phyloP scores from a whole-genome alignment of 1,140 invertebrate genomes.

The Hestina assimilis region DNA sequence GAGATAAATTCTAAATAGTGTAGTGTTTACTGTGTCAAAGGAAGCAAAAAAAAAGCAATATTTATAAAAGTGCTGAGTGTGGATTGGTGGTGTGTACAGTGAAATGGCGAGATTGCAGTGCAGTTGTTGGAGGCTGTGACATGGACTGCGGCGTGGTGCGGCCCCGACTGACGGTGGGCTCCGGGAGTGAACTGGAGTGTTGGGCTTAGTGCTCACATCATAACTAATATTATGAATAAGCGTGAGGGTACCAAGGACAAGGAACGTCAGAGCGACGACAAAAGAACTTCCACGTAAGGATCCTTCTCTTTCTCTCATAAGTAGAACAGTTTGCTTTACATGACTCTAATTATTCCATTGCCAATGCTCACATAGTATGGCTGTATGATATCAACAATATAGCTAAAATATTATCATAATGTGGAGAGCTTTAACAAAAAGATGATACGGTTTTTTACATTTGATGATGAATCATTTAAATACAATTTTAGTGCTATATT shows the following conservation, averaged over 20 bases:
- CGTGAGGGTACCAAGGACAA: slow-evolving; percentile 74
- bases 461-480: neutral
- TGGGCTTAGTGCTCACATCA: slow-evolving; percentile 63
- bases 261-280: slow-evolving; percentile 74
- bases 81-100: slow-evolving; percentile 54
- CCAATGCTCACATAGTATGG: neutral
- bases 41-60: slow-evolving; percentile 55
- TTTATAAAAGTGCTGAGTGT: slow-evolving; percentile 45
- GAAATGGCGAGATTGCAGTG: slow-evolving; percentile 58
- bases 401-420: too few relatives aligned
- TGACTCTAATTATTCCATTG: neutral
- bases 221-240: slow-evolving; percentile 77
- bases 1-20: slow-evolving; percentile 71
- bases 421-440: too few relatives aligned
- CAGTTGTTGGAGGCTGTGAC: slow-evolving; percentile 54
- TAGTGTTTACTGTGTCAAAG: slow-evolving; percentile 59
- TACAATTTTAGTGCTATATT: too few relatives aligned
- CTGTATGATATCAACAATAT: neutral
- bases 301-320: slow-evolving; percentile 6
- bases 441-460: too few relatives aligned
- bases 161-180: slow-evolving; percentile 58
- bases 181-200: slow-evolving; percentile 61
- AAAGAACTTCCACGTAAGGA: slow-evolving; percentile 73
- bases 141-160: slow-evolving; percentile 61
- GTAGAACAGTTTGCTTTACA: neutral